Percentiles rank a stretch among this genome's conserved stretches.
These are phyloP conservation scores for Camponotus fellah DNA, from an alignment of 2,888 invertebrate species.

Conservation along the genomic window DNA sequence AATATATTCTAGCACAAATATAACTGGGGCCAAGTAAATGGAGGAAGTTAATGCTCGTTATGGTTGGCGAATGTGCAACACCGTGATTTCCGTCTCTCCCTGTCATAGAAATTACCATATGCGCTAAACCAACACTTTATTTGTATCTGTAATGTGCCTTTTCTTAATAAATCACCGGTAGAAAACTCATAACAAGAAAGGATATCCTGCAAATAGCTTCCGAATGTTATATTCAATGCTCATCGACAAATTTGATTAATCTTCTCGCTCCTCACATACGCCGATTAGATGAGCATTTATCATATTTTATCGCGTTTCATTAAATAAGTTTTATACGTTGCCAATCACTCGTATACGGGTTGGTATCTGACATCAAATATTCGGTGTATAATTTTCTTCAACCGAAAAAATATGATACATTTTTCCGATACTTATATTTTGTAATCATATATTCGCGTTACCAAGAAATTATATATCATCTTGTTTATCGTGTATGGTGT, in stretches of 20 bases:
- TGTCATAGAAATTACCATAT: constrained; percentile 44
- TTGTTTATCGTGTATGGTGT: not conserved
- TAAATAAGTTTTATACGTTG: not conserved
- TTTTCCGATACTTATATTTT: not conserved
- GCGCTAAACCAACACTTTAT: constrained; percentile 14
- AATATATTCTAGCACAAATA: constrained; percentile 22
- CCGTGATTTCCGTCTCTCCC: constrained; percentile 43
- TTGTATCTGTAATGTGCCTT: constrained; percentile 21
- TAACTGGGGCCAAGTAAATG: constrained; percentile 51
- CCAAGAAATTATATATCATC: not conserved
- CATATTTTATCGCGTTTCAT: not conserved
- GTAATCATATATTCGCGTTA: not conserved
- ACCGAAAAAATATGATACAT: not conserved
- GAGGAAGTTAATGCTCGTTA: constrained; percentile 66
- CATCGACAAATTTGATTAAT: constrained; percentile 34
- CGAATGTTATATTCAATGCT: constrained; percentile 33
- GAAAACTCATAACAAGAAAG: constrained; percentile 33
- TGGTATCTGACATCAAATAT: not conserved
- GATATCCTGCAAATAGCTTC: constrained; percentile 40
- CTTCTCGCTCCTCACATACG: not conserved
- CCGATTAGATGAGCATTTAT: constrained; percentile 3
- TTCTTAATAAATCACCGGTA: constrained; percentile 31
- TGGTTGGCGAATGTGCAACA: constrained; percentile 57
- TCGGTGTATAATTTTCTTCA: not conserved
- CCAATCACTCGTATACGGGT: not conserved